phyloP scores from a whole-genome alignment of 2,797 vertebrate genomes.

The Gymnothorax reevesii region DNA sequence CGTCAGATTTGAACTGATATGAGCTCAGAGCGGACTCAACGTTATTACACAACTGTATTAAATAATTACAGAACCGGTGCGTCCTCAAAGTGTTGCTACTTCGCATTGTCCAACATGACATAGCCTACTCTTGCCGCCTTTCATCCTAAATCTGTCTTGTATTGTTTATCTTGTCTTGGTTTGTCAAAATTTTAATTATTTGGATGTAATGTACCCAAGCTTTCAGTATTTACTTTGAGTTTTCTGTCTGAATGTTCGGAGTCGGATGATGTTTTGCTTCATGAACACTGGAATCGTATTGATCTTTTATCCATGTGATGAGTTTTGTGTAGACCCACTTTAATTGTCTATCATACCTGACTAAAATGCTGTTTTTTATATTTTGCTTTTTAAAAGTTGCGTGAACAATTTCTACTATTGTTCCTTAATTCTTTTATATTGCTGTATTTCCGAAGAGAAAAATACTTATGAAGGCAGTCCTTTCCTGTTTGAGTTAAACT shows the following conservation, averaged over 20 bases:
- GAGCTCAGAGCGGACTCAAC: background rate
- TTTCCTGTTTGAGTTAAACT: background rate
- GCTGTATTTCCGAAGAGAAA: background rate
- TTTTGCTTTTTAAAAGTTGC: background rate
- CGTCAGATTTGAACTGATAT: background rate
- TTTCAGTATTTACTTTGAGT: background rate
- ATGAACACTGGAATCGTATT: background rate
- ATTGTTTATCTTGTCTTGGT: background rate
- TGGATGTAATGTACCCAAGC: background rate
- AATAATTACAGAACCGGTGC: background rate
- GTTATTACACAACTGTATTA: background rate
- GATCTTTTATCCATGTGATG: background rate
- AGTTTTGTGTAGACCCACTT: background rate
- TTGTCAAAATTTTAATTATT: background rate
- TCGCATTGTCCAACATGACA: background rate
- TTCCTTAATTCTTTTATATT: background rate
- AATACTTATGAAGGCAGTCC: background rate
- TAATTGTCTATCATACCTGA: background rate
- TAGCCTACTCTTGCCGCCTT: background rate
- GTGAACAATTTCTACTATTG: background rate
- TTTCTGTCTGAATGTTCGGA: background rate
- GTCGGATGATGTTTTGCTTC: background rate
- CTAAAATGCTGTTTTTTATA: background rate
- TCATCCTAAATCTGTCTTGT: background rate
- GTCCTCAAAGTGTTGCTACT: background rate